phyloP scores from a whole-genome alignment of 2,113 vertebrate species.

The Pygoscelis adeliae region DNA sequence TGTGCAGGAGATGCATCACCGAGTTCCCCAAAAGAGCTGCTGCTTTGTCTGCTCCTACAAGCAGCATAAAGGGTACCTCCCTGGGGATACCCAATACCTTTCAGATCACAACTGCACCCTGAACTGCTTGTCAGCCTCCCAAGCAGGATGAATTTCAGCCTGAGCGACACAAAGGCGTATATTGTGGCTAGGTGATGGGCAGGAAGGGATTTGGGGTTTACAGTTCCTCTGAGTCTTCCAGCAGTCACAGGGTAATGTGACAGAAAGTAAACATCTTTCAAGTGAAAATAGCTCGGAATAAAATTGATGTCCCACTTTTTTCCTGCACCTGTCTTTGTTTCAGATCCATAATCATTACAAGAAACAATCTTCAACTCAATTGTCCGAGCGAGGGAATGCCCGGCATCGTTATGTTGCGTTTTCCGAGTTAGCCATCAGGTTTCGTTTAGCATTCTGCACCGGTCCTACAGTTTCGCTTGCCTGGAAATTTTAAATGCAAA shows the following conservation, averaged over 20 bases:
- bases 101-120: neutral
- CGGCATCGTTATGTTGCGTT: accelerated
- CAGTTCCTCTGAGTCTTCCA: neutral
- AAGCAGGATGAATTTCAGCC: neutral
- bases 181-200: neutral
- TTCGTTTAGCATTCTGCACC: slow-evolving; percentile 15
- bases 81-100: neutral
- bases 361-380: neutral
- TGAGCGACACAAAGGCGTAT: neutral
- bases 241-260: neutral
- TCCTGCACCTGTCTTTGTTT: neutral
- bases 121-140: neutral
- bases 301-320: neutral
- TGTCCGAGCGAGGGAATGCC: neutral
- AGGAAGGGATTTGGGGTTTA: neutral
- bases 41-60: neutral
- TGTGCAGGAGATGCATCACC: neutral
- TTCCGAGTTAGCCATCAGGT: neutral
- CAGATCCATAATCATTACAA: neutral
- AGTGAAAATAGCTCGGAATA: neutral
- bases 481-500: slow-evolving; percentile 44
- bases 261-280: neutral
- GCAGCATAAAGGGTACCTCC: neutral
- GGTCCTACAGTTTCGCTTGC: neutral
- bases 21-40: neutral